A percentile compares a stretch with the other conserved stretches of the same genome.
phyloP scores from a whole-genome alignment of 2,888 invertebrate genomes.

The Keiferia lycopersicella region DNA sequence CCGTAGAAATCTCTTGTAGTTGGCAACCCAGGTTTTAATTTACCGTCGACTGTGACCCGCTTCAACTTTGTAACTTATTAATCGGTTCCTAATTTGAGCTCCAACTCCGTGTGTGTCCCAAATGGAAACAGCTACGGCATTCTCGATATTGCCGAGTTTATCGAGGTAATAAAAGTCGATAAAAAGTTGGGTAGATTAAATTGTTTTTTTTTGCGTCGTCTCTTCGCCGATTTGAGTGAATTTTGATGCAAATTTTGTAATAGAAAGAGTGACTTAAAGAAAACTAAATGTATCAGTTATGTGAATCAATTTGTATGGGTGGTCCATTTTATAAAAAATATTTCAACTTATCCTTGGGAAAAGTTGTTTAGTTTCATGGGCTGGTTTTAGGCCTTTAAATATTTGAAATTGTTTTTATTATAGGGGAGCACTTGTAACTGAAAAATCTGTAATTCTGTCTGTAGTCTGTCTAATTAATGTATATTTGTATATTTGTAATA shows the following conservation, averaged over 20 bases:
- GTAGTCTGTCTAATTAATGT: too few species aligned
- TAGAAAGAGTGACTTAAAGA: too few species aligned
- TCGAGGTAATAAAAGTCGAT: neutral
- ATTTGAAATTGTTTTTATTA: too few species aligned
- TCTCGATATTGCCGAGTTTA: slow-evolving; percentile 3
- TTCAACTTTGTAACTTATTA: slow-evolving; percentile 8
- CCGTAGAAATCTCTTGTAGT: neutral
- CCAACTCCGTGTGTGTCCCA: slow-evolving; percentile 4
- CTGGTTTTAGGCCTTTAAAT: too few species aligned
- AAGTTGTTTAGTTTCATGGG: too few species aligned
- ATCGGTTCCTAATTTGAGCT: slow-evolving; percentile 10
- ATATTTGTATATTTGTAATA: neutral
- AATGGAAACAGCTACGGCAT: neutral
- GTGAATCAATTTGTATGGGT: too few species aligned
- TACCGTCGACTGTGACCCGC: slow-evolving; percentile 6
- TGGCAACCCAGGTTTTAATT: slow-evolving; percentile 8
- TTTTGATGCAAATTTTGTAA: too few species aligned
- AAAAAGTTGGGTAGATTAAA: neutral
- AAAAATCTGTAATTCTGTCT: too few species aligned
- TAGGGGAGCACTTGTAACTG: too few species aligned
- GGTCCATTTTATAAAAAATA: too few species aligned
- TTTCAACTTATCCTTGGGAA: too few species aligned
- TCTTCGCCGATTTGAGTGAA: neutral
- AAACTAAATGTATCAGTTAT: too few species aligned
- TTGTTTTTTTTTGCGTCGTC: neutral